Evolutionary conservation across 2,888 invertebrate species (phyloP).

Genomic region (Sphaeridia pumilis): DNA sequence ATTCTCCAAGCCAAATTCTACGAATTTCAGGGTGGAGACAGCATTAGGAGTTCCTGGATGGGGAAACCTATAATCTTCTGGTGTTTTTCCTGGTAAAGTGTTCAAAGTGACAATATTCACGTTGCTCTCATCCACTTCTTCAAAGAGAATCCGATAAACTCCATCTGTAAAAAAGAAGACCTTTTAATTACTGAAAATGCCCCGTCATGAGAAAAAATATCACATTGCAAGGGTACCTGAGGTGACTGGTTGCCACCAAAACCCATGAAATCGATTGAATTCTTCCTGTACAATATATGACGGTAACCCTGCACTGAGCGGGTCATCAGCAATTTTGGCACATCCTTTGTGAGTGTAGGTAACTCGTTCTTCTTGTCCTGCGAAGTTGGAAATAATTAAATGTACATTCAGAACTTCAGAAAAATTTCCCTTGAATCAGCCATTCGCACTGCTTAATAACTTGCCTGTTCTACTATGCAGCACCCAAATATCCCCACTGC

Average conservation of each 20-base stretch:
- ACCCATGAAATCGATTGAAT: constrained; percentile 88
- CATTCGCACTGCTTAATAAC: too few species aligned
- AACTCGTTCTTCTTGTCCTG: constrained; percentile 57
- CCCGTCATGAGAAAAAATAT: not conserved
- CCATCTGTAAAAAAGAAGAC: constrained; percentile 26
- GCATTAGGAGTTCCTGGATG: constrained; percentile 83
- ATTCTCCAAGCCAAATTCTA: constrained; percentile 48
- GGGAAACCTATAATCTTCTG: constrained; percentile 53
- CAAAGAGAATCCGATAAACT: constrained; percentile 44
- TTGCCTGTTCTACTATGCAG: constrained; percentile 49
- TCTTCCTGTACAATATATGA: constrained; percentile 98
- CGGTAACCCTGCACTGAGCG: constrained; percentile 84
- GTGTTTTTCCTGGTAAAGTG: constrained; percentile 32
- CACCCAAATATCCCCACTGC: constrained; percentile 83
- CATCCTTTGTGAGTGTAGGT: constrained; percentile 59
- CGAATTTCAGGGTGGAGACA: constrained; percentile 63
- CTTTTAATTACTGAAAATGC: not conserved
- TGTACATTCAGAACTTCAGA: too few species aligned
- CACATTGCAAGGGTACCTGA: not conserved
- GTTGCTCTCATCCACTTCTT: constrained; percentile 53
- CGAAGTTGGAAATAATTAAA: too few species aligned
- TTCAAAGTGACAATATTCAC: constrained; percentile 72
- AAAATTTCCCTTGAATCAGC: too few species aligned
- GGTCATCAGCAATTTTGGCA: constrained; percentile 59
- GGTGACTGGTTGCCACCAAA: constrained; percentile 87